Base-by-base conservation (phyloP, 2,888 invertebrate species). In the Pristionchus exspectatus region DNA sequence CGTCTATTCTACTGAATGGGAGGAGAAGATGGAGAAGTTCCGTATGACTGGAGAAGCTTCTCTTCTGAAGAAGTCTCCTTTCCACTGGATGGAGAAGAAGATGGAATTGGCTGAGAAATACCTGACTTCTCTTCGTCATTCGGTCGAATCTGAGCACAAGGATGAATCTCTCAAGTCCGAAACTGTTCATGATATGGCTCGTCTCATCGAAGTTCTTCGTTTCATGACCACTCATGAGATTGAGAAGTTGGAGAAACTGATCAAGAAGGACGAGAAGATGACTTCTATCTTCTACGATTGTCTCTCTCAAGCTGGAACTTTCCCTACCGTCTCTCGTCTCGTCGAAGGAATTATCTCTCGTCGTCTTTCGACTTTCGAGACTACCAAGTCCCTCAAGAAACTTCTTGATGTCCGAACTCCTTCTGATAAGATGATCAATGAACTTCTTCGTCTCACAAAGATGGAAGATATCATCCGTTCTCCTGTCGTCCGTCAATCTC, bases 161-260 rank as follows among this genome's bases (percentile, higher is more conserved):
- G 87, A 63, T 18, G 86, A 59, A 14, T 21, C 27, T 66, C 14
- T 91, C 92, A 90, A 89, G 87, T 91, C 90, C 90, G 92, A 91
- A 85, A 91, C 91, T 69, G 88, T 90, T 66, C 90, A 92, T 38
- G 90, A 92, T 63, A 90, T 93, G 77, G 91, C 91, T 63, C 91
- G 92, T 84, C 92, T 94, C 89, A 94, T 94, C 86, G 90, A 92
- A 74, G 81, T 94, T 90, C 89, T 94, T 90, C 93, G 92, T 87
- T 91, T 91, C 90, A 91, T 91, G 90, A 91, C 91, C 38, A 81
- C 90, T 66, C 90, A 91, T 27, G 92, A 94, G 85, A 90, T 95
- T 69, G 69, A 92, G 85, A 66, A 92, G 81, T 90, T 94, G 89
- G 92, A 92, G 90, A 85, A 92, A 38, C 59, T 77, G 54, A 18